A percentile compares a stretch with the other conserved stretches of the same genome.
phyloP scores from a whole-genome alignment of 2,113 vertebrate genomes.

The Rattus rattus region DNA sequence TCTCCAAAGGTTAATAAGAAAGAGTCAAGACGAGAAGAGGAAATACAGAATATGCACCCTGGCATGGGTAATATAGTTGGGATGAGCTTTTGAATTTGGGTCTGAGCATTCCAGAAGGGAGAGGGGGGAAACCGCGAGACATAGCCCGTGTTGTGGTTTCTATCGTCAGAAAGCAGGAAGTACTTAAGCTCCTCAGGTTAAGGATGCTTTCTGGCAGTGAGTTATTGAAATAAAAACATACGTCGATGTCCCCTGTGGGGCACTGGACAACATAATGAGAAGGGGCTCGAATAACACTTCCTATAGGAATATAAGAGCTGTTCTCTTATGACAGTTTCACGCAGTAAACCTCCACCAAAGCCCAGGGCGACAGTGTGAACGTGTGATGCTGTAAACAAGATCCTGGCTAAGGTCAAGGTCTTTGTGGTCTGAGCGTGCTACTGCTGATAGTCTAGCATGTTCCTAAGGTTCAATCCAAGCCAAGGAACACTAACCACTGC shows the following conservation, averaged over 20 bases:
- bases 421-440: rapidly evolving
- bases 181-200: background rate
- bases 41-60: background rate
- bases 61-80: rapidly evolving
- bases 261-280: background rate
- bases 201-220: background rate
- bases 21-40: background rate
- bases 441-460: background rate
- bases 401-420: background rate
- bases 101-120: background rate
- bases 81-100: rapidly evolving
- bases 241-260: background rate
- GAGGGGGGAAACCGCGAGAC: background rate
- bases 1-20: too few species aligned
- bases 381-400: background rate
- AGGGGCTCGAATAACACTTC: background rate
- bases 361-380: background rate
- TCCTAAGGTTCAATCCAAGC: background rate
- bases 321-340: background rate
- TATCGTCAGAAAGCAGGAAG: background rate
- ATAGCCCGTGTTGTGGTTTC: background rate
- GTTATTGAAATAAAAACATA: background rate
- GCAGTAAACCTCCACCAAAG: background rate
- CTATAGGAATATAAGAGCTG: background rate
- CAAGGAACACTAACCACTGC: rapidly evolving